phyloP scores from a whole-genome alignment of 53 echinoderm and acorn worm genomes.

The Luidia sarsii region DNA sequence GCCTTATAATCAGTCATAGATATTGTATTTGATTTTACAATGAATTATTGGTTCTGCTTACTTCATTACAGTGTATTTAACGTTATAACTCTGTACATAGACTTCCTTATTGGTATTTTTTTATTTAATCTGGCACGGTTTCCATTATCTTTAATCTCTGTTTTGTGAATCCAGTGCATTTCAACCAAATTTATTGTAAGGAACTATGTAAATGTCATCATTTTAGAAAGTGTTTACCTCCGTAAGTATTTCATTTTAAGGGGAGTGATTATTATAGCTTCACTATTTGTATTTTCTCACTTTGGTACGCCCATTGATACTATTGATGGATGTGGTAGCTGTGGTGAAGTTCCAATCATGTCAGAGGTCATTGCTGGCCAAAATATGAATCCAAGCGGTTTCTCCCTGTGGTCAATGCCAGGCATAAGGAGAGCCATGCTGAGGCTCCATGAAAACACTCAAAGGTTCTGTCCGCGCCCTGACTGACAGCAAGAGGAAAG shows the following conservation, averaged over 20 bases:
- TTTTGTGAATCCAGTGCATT: not conserved
- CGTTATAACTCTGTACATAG: slow-evolving; percentile 50
- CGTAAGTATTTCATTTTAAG: not conserved
- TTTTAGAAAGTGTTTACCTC: slow-evolving; percentile 16
- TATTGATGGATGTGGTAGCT: too few species aligned
- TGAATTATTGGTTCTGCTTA: not conserved
- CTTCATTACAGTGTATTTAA: slow-evolving; percentile 14
- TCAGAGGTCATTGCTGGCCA: too few species aligned
- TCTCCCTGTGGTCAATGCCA: too few species aligned
- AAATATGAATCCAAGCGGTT: too few species aligned
- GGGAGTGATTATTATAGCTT: too few species aligned
- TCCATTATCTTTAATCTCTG: not conserved
- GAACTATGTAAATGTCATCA: slow-evolving; percentile 34
- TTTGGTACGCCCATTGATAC: too few species aligned
- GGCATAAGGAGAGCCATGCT: too few species aligned
- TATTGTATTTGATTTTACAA: slow-evolving; percentile 2
- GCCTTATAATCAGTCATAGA: slow-evolving; percentile 34
- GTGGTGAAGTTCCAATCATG: too few species aligned
- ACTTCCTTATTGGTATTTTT: slow-evolving; percentile 7
- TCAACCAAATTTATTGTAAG: slow-evolving; percentile 11
- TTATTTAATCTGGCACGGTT: slow-evolving; percentile 50
- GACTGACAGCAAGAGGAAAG: too few species aligned
- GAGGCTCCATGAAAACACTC: too few species aligned
- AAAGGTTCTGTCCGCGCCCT: too few species aligned
- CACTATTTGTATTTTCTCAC: too few species aligned